phyloP scores from a whole-genome alignment of 1,140 invertebrate species.

The Sinella curviseta region DNA sequence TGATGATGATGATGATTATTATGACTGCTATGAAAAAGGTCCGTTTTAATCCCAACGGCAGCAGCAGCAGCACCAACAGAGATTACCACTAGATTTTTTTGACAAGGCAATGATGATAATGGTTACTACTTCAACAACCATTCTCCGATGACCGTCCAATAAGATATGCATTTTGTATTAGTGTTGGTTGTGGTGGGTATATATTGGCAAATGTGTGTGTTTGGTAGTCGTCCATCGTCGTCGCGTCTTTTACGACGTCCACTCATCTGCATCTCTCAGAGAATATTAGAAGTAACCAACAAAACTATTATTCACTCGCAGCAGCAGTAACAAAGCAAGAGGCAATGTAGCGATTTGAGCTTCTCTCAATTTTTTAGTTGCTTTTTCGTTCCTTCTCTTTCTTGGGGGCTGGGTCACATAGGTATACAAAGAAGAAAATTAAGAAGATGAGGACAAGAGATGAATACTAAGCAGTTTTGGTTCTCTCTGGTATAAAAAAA shows the following conservation, averaged over 20 bases:
- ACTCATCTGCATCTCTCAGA: background rate
- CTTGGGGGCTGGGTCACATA: slow-evolving; percentile 22
- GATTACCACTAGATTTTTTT: background rate
- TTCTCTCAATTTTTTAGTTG: background rate
- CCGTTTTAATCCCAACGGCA: background rate
- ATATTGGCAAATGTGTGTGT: too few species aligned
- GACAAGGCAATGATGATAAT: background rate
- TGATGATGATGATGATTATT: background rate
- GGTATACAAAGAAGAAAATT: background rate
- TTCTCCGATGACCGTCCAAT: background rate
- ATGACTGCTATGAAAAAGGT: background rate
- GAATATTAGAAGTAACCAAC: background rate
- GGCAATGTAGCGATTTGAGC: too few species aligned
- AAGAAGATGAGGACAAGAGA: slow-evolving; percentile 16
- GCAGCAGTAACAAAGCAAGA: background rate
- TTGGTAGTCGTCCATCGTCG: background rate
- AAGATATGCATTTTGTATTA: background rate
- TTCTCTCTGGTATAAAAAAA: too few species aligned
- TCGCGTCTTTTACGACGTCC: background rate
- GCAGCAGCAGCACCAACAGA: too few species aligned
- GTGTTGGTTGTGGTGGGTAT: too few species aligned
- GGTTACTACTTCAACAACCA: too few species aligned
- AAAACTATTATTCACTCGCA: background rate
- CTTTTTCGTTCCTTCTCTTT: background rate
- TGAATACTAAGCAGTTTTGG: slow-evolving; percentile 20